These are phyloP conservation scores for Coendou prehensilis DNA, from an alignment of 2,797 vertebrate species.

Conservation along the genomic window DNA sequence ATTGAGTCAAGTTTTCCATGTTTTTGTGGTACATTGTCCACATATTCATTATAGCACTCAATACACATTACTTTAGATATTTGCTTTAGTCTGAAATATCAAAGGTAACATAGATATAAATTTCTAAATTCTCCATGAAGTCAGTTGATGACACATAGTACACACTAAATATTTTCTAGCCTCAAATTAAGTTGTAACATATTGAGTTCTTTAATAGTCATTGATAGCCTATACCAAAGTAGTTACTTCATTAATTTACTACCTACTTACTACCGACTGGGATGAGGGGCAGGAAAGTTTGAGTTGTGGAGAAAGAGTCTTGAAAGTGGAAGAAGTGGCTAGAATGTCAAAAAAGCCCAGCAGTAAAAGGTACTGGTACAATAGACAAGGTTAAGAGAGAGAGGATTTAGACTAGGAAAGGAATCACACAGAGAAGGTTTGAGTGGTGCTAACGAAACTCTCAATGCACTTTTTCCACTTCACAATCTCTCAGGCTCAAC, in stretches of 20 bases:
- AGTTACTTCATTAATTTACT: neutral
- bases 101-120: neutral
- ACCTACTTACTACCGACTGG: neutral
- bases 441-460: slow-evolving; percentile 68
- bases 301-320: slow-evolving; percentile 26
- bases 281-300: neutral
- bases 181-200: neutral
- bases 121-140: neutral
- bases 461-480: slow-evolving; percentile 51
- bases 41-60: neutral
- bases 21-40: neutral
- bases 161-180: neutral
- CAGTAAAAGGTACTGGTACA: neutral
- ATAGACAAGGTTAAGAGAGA: neutral
- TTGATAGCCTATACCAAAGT: neutral
- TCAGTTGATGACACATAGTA: neutral
- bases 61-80: neutral
- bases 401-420: neutral
- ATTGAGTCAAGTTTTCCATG: neutral
- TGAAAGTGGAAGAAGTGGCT: slow-evolving; percentile 1
- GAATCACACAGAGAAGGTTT: slow-evolving; percentile 48
- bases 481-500: slow-evolving; percentile 17
- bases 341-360: neutral
- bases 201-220: neutral
- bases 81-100: neutral